Base-by-base conservation (phyloP, 1,140 invertebrate species). In the Monomorium pharaonis region DNA sequence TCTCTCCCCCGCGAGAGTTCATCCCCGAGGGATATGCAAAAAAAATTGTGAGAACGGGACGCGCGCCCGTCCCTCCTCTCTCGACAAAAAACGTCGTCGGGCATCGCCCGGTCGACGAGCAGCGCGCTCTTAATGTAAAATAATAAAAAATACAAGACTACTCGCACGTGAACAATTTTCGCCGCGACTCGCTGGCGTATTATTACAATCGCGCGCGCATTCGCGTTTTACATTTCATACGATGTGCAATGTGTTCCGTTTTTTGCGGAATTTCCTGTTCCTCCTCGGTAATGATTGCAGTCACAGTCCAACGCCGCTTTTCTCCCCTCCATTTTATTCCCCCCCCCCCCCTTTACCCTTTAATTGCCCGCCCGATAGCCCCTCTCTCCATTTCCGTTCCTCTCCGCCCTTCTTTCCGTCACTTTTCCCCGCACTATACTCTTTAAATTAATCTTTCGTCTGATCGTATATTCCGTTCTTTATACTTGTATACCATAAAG, bases 211-310 rank as follows among this genome's bases (percentile, higher is more conserved):
- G 44, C 74, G 24, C 58, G 42, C 65, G 65, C 62, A 60, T 69
- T 51, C 67, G 67, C 72, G 30, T 63, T 62, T 51, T 14, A 47
- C 54, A 80, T 88, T 27, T 85, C 70, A 77, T 89, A 86, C 75
- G 85, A 88, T 70, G 54, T 76, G 85, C 51, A 58, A 63, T 76
- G 51, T 90, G 81, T 88, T 85, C 60, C 83, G n/a, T n/a, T n/a
- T n/a, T 58, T 21, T 56, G 76, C 54, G 67, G 72, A 85, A 83
- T 89, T 89, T 70, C 86, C 89, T 88, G 74, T 86, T 63, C 86
- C 90, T 89, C 76, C 69, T 91, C 90, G 91, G 89, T 93, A 93
- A 94, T 94, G 94, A 94, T 94, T 94, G 94, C 94, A 94, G 94
- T 94, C 94, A 94, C 94, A 94, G 94, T 94, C 89, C 2, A 94